A percentile compares a stretch with the other conserved stretches of the same genome.
phyloP scores from a whole-genome alignment of 2,888 invertebrate species.

The Orthonevra nobilis region DNA sequence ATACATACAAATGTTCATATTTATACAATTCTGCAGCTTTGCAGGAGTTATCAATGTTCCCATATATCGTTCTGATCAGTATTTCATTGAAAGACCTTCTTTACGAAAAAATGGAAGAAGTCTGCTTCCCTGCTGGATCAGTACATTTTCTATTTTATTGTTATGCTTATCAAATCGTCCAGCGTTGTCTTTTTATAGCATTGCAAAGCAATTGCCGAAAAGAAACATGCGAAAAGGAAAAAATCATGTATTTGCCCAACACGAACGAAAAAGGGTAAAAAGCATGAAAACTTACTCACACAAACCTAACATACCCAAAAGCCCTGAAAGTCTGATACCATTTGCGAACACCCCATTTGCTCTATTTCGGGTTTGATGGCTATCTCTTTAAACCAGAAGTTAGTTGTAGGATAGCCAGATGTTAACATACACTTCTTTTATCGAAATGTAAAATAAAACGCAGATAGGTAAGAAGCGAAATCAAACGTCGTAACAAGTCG shows the following conservation, averaged over 20 bases:
- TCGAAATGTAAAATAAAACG: slow-evolving; percentile 28
- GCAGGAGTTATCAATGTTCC: too few relatives aligned
- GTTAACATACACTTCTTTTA: neutral
- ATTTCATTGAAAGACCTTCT: neutral
- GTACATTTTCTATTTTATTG: too few relatives aligned
- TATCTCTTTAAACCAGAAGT: slow-evolving; percentile 11
- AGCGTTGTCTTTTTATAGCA: slow-evolving; percentile 4
- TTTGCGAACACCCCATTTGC: neutral
- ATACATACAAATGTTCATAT: too few relatives aligned
- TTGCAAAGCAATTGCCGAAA: neutral
- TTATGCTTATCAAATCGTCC: neutral
- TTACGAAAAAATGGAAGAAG: neutral
- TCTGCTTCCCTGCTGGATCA: too few relatives aligned
- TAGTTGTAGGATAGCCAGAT: neutral
- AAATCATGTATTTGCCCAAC: neutral
- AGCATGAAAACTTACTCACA: slow-evolving; percentile 11
- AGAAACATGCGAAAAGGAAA: slow-evolving; percentile 1
- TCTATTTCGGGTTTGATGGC: neutral
- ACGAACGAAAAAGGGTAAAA: neutral
- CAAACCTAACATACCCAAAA: neutral
- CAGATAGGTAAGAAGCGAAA: slow-evolving; percentile 17
- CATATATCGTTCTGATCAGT: neutral
- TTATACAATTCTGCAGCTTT: too few relatives aligned
- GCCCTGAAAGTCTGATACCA: neutral
- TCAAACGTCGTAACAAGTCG: slow-evolving; percentile 20